Conservation (phyloP, 2,113 vertebrate species). For the Morone saxatilis region DNA sequence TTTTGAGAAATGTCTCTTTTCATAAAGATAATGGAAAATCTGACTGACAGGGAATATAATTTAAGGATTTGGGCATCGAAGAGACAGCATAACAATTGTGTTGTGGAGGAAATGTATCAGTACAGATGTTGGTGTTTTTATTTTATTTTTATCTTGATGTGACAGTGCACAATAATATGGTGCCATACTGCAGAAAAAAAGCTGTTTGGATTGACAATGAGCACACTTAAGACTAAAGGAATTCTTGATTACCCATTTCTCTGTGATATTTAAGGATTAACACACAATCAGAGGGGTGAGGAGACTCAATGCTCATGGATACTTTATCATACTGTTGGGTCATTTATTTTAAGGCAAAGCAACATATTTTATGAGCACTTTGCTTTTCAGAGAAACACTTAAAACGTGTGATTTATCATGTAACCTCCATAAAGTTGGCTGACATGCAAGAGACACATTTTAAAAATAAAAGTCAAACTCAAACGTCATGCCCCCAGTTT, state of each 20-base stretch:
- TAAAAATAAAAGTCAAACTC: too few relatives aligned
- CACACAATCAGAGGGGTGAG: background rate
- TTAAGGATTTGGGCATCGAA: background rate
- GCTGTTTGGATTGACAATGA: background rate
- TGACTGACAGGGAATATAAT: background rate
- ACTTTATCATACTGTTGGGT: too few relatives aligned
- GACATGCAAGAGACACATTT: background rate
- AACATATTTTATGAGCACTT: background rate
- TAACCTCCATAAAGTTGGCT: background rate
- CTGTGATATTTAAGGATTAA: background rate
- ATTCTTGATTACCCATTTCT: background rate
- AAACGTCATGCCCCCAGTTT: background rate
- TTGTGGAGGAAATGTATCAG: background rate
- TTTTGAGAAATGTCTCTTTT: background rate
- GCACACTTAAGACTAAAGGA: background rate
- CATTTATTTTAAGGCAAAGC: background rate
- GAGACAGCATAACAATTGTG: background rate
- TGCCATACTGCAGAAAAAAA: background rate
- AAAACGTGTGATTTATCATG: background rate
- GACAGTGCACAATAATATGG: background rate
- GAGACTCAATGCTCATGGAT: background rate
- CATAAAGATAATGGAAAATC: background rate
- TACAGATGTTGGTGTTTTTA: background rate
- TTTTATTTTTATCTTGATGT: background rate
- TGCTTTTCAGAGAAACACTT: background rate